Evolutionary conservation across 2,797 vertebrate genomes (phyloP), one percentile per base, ranked within the genome.

Genomic region (Carduelis carduelis): DNA sequence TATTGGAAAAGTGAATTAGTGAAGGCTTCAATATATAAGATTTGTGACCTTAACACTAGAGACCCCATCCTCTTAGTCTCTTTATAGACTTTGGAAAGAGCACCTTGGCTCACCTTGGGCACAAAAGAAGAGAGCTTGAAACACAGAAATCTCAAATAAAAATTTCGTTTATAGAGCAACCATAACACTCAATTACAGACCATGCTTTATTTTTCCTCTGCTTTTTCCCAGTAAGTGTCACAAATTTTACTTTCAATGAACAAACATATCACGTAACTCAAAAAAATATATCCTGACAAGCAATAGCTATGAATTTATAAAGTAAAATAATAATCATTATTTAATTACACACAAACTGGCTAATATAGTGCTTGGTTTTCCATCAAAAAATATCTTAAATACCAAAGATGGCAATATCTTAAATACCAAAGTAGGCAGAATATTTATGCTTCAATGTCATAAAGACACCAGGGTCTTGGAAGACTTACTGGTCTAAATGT

Each of bases 31-130:
- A 23, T 2, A 65, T 41, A 9, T 30, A 50, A 34, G 23, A 76
- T 78, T 41, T 59, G 21, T 85, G 20, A 74, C 10, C 3, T 18
- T 35, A 53, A 69, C 4, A 20, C 6, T 17, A 15, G 8, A 79
- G 11, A 72, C 2, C 4, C 1, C 5, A 24, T 23, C 4, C 5
- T 50, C 22, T 57, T 43, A 23, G 2, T 47, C 5, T 50, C 19
- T 55, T 57, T 79, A 12, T n/a, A 89, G 41, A 76, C 21, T 30
- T 4, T 24, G 21, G 18, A 8, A 56, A 57, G 65, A 91, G 46
- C 6, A 46, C 2, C 4, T 41, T 75, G 20, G 6, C 6, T 8
- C 1, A 26, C 5, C 15, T 18, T 30, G 9, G 14, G 14, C n/a
- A 66, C 5, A 78, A 11, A 9, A 79, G 30, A 69, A 77, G 19